Conservation (phyloP, 2,797 vertebrate genomes). For the Pseudomugil tenellus region DNA sequence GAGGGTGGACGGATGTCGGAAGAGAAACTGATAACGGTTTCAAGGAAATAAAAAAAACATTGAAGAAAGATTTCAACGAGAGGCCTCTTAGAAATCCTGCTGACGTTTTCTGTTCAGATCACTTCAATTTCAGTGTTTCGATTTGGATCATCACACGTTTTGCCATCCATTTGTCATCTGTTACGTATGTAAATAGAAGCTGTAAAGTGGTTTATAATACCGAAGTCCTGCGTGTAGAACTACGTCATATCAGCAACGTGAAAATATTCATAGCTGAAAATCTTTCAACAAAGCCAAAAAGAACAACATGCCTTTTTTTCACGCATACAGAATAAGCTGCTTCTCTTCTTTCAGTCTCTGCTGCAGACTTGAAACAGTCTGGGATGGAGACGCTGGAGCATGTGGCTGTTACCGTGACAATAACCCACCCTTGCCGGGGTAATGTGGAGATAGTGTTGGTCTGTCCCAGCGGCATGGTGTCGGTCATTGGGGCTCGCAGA, state of each 20-base stretch:
- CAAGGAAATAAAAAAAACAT: background rate
- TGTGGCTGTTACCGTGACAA: constrained; percentile 89
- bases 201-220: no score
- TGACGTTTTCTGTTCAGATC: background rate
- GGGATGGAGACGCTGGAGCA: constrained; percentile 95
- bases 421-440: constrained; percentile 89
- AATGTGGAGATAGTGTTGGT: constrained; percentile 87
- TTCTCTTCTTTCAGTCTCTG: constrained; percentile 80
- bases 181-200: no score
- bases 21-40: constrained; percentile 6
- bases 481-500: constrained; percentile 88
- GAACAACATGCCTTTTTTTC: background rate
- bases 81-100: fast-evolving
- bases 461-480: constrained; percentile 93
- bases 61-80: background rate
- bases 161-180: no score
- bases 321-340: background rate
- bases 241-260: no score
- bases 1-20: constrained; percentile 13
- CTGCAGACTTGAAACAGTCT: constrained; percentile 83
- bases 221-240: no score
- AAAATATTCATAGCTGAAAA: no score
- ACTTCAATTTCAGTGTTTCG: constrained; percentile 3
- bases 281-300: background rate
- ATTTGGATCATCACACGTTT: background rate